These are phyloP conservation scores for Probaryconus sp. DNA, from an alignment of 1,140 invertebrate species.

Conservation along the genomic window DNA sequence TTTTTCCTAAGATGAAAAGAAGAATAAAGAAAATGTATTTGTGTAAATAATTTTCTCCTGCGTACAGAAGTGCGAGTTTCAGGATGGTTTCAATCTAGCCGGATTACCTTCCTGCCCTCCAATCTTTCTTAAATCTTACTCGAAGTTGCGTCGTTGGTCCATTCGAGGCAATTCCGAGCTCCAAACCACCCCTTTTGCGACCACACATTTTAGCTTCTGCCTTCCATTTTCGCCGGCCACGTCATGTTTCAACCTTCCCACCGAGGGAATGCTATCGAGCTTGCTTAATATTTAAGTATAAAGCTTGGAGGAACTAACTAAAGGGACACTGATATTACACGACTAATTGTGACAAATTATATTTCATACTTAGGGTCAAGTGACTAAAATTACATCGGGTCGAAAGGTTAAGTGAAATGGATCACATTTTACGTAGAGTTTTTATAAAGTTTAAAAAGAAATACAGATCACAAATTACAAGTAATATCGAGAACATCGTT, in stretches of 20 bases:
- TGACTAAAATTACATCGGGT: too few species aligned
- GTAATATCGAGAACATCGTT: too few species aligned
- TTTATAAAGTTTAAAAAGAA: too few species aligned
- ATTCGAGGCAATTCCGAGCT: background rate
- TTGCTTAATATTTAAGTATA: conserved; percentile 39
- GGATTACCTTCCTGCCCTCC: conserved; percentile 58
- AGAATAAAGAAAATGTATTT: too few species aligned
- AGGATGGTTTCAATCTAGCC: conserved; percentile 66
- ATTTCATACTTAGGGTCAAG: too few species aligned
- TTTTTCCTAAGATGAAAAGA: too few species aligned
- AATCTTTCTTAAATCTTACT: conserved; percentile 8
- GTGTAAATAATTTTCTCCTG: background rate
- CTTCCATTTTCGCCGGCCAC: conserved; percentile 12
- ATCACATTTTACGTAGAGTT: too few species aligned
- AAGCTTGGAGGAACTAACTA: background rate
- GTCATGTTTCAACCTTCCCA: conserved; percentile 49
- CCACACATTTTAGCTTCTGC: conserved; percentile 9
- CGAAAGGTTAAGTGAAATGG: too few species aligned
- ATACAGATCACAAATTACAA: too few species aligned
- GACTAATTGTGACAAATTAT: too few species aligned
- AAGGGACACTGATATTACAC: conserved; percentile 6
- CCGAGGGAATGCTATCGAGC: background rate
- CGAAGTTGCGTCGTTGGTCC: conserved; percentile 2
- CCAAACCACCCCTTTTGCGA: conserved; percentile 1
- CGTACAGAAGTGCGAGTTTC: background rate